Percentiles rank a stretch among this genome's conserved stretches.
Conservation (phyloP, 53 echinoderm and acorn worm species). For the Glandiceps talaboti region DNA sequence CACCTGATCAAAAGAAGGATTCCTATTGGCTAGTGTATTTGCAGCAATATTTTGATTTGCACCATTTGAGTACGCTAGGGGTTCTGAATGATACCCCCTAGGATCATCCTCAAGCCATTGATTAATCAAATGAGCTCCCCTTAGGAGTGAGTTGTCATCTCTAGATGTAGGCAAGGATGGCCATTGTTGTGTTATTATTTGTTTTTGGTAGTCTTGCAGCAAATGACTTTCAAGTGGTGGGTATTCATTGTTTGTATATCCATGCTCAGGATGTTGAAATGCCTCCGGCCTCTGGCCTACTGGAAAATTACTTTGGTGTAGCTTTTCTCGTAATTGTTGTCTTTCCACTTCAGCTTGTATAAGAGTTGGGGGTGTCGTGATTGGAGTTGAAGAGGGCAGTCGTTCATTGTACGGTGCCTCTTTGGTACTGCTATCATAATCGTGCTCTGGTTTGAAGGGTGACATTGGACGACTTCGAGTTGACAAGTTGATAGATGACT, state of each 20-base stretch:
- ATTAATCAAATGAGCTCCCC: not conserved
- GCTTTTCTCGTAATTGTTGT: not conserved
- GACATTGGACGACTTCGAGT: not conserved
- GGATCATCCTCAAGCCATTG: not conserved
- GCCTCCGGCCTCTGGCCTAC: not conserved
- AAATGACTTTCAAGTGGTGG: constrained; percentile 10
- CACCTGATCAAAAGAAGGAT: not conserved
- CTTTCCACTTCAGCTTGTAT: constrained; percentile 1
- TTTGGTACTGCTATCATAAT: not conserved
- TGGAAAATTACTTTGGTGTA: not conserved
- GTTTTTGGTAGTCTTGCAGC: constrained; percentile 13
- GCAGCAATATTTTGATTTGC: not conserved
- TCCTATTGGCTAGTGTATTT: no score
- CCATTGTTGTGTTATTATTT: not conserved
- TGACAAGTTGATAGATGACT: not conserved
- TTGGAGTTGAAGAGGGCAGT: constrained; percentile 23
- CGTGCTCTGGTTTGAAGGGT: not conserved
- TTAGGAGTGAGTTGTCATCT: not conserved
- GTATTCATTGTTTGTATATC: not conserved
- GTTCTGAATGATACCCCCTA: not conserved
- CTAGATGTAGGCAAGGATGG: not conserved
- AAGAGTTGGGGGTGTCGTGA: constrained; percentile 3
- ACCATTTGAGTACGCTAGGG: not conserved
- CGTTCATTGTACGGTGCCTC: constrained; percentile 13
- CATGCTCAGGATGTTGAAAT: not conserved